Evolutionary conservation across 2,113 vertebrate genomes (phyloP), one percentile per base, ranked within the genome.

Genomic region (Ellobius talpinus): DNA sequence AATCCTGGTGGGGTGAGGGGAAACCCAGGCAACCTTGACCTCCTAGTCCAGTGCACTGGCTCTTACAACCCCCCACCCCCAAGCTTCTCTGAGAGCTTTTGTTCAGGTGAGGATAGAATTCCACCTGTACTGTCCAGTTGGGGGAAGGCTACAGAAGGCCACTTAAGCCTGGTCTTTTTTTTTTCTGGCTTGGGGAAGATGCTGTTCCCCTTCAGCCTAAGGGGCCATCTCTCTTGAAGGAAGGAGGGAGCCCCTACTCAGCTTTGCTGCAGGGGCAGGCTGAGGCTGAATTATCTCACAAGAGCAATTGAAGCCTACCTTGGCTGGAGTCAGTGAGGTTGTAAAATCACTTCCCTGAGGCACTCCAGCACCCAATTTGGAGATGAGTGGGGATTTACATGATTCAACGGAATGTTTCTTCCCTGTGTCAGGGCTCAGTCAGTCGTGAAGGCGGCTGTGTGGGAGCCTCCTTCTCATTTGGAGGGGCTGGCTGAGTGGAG

Each of bases 321-420:
- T 70, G 87, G 96, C 93, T 79, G 73, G 33, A 93, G 93, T 89
- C 94, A 52, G 94, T 21, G 85, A 97, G 88, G 95, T 84, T 97
- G 95, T 96, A 89, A 95, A 96, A 96, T 94, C 93, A 73, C 95
- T 93, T 95, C 89, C 96, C 95, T 0, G 29, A 84, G 95, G 94
- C 92, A 47, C 94, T 97, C 85, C 82, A 87, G 94, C 95, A 96
- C 96, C 96, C 96, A 94, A 52, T 96, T 89, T 96, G 95, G 95
- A 94, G 96, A 94, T 76, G 93, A 97, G 96, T 87, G 89, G 94
- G 96, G 96, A 94, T 97, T 96, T 95, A 96, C 94, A 91, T 86
- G 93, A 95, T 93, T 90, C 96, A 50, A 47, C 1, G 31, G 89
- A 96, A 95, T 86, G 95, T 66, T 89, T 95, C 95, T 91, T 95